Percentiles rank a stretch among this genome's conserved stretches.
Conservation (phyloP, 2,888 invertebrate species). For the Marasmarcha lunaedactyla region DNA sequence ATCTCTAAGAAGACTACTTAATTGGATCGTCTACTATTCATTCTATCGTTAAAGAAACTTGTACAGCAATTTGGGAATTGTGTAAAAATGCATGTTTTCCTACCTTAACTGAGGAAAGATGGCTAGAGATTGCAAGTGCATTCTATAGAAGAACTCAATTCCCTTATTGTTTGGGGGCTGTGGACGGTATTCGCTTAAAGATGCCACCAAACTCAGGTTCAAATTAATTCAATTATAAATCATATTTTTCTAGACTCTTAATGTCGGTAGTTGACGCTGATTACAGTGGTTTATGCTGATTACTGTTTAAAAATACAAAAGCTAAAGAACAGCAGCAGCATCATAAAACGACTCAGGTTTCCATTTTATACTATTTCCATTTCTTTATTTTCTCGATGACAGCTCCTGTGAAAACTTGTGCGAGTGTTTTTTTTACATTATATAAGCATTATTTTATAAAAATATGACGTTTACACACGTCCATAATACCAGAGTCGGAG, state of each 20-base stretch:
- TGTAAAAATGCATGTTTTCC: slow-evolving; percentile 7
- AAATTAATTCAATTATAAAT: slow-evolving; percentile 9
- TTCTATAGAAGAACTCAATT: background rate
- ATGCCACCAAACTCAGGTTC: slow-evolving; percentile 8
- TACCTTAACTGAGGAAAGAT: slow-evolving; percentile 7
- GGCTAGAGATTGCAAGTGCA: slow-evolving; percentile 8
- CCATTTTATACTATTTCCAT: no score
- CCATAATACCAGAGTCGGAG: no score
- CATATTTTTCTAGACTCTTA: slow-evolving; percentile 10
- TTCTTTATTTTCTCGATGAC: no score
- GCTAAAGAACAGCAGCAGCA: no score
- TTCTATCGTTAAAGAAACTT: slow-evolving; percentile 8
- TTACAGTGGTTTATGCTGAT: no score
- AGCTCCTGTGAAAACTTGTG: no score
- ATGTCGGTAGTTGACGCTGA: slow-evolving; percentile 9
- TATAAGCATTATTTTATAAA: no score
- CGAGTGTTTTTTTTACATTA: no score
- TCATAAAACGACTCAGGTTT: no score
- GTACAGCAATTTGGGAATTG: slow-evolving; percentile 5
- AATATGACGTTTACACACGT: no score
- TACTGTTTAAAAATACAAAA: no score
- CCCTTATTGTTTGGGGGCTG: slow-evolving; percentile 5
- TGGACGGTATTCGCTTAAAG: slow-evolving; percentile 6
- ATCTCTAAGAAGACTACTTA: slow-evolving; percentile 7
- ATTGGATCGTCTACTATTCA: slow-evolving; percentile 8